Conservation (phyloP, 1,140 invertebrate genomes). For the Drosophila nigromelanica region DNA sequence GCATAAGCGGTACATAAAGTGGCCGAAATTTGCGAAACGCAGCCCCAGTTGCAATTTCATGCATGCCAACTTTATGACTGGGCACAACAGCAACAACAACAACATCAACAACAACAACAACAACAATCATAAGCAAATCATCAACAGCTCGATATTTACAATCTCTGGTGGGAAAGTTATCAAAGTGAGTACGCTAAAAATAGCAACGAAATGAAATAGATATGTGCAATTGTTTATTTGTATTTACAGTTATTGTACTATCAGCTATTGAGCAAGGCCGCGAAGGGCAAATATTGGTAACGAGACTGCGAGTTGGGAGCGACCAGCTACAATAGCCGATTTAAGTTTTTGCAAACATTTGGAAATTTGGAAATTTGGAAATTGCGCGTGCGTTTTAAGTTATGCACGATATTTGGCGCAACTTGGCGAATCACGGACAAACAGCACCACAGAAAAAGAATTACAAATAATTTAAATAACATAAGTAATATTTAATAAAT, state of each 20-base stretch:
- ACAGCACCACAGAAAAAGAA: not conserved
- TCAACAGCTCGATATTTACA: conserved; percentile 21
- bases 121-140: conserved; percentile 6
- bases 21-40: conserved; percentile 78
- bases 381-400: conserved; percentile 59
- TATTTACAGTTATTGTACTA: conserved; percentile 7
- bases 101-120: conserved; percentile 32
- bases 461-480: not conserved
- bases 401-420: conserved; percentile 68
- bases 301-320: conserved; percentile 3
- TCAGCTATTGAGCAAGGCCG: conserved; percentile 23
- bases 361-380: conserved; percentile 62
- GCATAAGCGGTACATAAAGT: conserved; percentile 68
- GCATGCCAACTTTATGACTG: conserved; percentile 62
- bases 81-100: conserved; percentile 31
- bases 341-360: conserved; percentile 39
- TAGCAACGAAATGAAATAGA: conserved; percentile 20
- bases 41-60: conserved; percentile 76
- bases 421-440: conserved; percentile 16
- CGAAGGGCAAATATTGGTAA: conserved; percentile 31
- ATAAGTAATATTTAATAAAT: not conserved
- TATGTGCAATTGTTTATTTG: not conserved
- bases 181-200: conserved; percentile 20
- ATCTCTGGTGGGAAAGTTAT: conserved; percentile 45
- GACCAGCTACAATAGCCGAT: conserved; percentile 10